These are phyloP conservation scores for Tenodera sinensis DNA, from an alignment of 2,888 invertebrate genomes.

Conservation along the genomic window DNA sequence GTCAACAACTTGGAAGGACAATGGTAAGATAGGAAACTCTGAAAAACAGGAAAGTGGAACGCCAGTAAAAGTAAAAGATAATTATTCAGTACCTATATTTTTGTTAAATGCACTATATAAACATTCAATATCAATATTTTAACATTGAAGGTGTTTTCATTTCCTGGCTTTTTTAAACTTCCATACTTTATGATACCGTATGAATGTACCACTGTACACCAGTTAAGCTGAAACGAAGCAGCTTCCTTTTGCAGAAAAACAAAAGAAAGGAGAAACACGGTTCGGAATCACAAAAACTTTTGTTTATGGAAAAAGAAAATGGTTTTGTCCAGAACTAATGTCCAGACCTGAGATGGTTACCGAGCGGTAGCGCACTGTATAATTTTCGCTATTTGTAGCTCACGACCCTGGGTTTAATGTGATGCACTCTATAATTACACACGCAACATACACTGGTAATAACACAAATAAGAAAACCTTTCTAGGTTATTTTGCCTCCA, in stretches of 20 bases:
- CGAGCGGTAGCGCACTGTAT: background rate
- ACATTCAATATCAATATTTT: no score
- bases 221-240: background rate
- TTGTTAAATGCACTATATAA: no score
- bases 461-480: background rate
- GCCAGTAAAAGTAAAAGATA: no score
- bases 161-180: no score
- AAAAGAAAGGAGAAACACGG: background rate
- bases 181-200: no score
- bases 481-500: background rate
- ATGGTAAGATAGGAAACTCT: no score
- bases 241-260: background rate
- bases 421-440: background rate
- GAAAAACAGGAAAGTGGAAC: no score
- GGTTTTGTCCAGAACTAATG: background rate
- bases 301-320: background rate
- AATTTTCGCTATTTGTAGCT: background rate
- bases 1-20: no score
- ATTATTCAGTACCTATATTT: no score
- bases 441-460: background rate
- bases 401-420: background rate
- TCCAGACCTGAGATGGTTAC: background rate
- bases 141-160: no score
- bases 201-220: no score
- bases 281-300: background rate